Evolutionary conservation across 2,888 invertebrate species (phyloP).

Genomic region (Drosophila pseudotakahashii): DNA sequence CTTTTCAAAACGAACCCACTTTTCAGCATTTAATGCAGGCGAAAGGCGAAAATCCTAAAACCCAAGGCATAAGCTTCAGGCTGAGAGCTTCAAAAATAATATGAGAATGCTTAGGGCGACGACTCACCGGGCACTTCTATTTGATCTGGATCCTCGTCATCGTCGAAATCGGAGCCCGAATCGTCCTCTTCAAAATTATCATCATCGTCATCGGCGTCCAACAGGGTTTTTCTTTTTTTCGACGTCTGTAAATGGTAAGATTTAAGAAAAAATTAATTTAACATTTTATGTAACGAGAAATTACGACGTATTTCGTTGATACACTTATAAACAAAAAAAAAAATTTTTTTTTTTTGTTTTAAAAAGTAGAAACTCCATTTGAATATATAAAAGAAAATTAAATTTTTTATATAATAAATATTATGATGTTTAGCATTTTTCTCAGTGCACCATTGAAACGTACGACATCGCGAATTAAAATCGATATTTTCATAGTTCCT

Average conservation of each 20-base stretch:
- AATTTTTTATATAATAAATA: no score
- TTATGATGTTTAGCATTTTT: no score
- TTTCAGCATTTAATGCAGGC: constrained; percentile 9
- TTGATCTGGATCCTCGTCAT: constrained; percentile 95
- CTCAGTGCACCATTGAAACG: constrained; percentile 6
- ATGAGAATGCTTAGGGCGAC: background rate
- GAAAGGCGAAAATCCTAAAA: background rate
- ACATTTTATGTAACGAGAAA: background rate
- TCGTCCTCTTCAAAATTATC: constrained; percentile 86
- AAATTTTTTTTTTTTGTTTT: no score
- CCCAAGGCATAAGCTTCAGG: background rate
- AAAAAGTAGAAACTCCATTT: no score
- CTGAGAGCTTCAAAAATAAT: background rate
- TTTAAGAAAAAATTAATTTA: background rate
- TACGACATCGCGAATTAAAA: constrained; percentile 23
- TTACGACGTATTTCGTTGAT: no score
- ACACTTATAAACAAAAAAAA: no score
- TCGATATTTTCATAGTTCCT: constrained; percentile 37
- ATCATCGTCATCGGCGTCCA: constrained; percentile 84
- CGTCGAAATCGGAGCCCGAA: constrained; percentile 90
- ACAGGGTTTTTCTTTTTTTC: constrained; percentile 72
- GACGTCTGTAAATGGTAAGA: constrained; percentile 66
- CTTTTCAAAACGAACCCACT: constrained; percentile 2
- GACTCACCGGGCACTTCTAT: constrained; percentile 93
- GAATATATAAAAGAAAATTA: no score